phyloP scores from a whole-genome alignment of 2,888 invertebrate species.

The Acanthococcus lagerstroemiae region DNA sequence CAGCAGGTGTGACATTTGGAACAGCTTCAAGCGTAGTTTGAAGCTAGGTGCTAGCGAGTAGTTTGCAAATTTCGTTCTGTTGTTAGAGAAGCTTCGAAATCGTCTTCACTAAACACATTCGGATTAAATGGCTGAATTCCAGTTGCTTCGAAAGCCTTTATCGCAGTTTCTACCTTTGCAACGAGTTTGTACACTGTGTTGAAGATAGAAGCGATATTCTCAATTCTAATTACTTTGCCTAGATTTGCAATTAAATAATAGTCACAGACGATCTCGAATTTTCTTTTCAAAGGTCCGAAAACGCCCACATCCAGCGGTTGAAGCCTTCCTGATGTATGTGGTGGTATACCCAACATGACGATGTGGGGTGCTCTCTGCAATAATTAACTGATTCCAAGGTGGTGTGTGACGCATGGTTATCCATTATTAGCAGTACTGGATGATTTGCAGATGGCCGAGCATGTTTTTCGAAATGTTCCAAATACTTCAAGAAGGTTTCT shows the following conservation, averaged over 20 bases:
- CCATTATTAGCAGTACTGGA: constrained; percentile 3
- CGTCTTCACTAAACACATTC: too few relatives aligned
- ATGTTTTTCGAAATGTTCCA: constrained; percentile 10
- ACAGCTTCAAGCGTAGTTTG: too few relatives aligned
- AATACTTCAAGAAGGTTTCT: background rate
- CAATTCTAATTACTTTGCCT: too few relatives aligned
- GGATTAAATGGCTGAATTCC: too few relatives aligned
- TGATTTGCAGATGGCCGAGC: background rate
- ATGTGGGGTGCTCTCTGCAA: constrained; percentile 1
- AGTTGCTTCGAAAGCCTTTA: too few relatives aligned
- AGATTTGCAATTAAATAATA: too few relatives aligned
- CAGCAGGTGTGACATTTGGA: background rate
- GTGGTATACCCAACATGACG: constrained; percentile 5
- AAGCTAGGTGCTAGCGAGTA: too few relatives aligned
- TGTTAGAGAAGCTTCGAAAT: too few relatives aligned
- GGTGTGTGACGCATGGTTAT: constrained; percentile 3
- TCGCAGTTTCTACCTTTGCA: too few relatives aligned
- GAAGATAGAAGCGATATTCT: too few relatives aligned
- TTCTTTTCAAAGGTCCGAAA: background rate
- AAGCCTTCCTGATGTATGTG: constrained; percentile 1
- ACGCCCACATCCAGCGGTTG: constrained; percentile 13
- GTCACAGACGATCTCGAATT: background rate
- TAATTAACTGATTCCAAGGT: constrained; percentile 3
- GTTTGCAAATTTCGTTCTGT: too few relatives aligned
- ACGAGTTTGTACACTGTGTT: too few relatives aligned